phyloP scores from a whole-genome alignment of 2,797 vertebrate species.

The Hypotaenidia philippensis region DNA sequence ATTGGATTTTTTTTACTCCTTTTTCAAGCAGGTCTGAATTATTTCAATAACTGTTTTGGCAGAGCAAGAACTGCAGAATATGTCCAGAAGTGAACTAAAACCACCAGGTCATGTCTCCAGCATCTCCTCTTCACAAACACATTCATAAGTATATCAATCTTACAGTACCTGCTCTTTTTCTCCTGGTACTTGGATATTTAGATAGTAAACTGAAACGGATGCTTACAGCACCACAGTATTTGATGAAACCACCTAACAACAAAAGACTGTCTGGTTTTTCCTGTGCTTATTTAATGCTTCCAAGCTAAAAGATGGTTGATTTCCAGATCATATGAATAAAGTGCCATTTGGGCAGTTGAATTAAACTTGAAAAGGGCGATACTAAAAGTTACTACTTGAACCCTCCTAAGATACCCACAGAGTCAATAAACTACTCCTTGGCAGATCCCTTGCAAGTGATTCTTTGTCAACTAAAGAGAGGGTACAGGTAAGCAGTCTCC shows the following conservation, averaged over 20 bases:
- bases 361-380: conserved; percentile 10
- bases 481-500: neutral
- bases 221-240: conserved; percentile 25
- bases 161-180: neutral
- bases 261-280: neutral
- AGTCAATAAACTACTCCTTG: neutral
- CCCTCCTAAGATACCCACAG: neutral
- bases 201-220: conserved; percentile 1
- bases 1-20: neutral
- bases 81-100: neutral
- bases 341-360: conserved; percentile 47
- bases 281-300: conserved; percentile 26
- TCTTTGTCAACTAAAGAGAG: conserved; percentile 20
- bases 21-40: neutral
- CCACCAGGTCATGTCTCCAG: neutral
- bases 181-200: neutral
- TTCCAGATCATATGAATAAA: conserved; percentile 35
- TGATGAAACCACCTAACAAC: conserved; percentile 1
- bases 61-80: neutral
- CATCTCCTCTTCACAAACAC: neutral
- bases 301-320: conserved; percentile 57
- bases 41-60: neutral
- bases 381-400: neutral
- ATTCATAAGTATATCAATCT: neutral
- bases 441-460: neutral